phyloP scores from a whole-genome alignment of 2,797 vertebrate genomes.

The Sparus aurata region DNA sequence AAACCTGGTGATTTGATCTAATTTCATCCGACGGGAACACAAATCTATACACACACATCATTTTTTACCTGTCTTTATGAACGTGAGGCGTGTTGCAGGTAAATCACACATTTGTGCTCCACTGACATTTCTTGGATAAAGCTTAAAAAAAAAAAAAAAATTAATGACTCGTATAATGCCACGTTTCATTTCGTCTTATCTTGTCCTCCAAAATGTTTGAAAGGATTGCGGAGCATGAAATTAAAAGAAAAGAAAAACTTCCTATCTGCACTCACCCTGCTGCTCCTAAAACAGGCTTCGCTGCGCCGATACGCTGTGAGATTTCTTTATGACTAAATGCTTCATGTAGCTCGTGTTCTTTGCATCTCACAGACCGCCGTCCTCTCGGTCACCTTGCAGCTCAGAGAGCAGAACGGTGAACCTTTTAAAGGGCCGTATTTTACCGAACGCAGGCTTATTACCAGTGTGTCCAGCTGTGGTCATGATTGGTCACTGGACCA shows the following conservation, averaged over 20 bases:
- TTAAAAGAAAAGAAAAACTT: conserved; percentile 15
- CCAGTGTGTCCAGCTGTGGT: conserved; percentile 53
- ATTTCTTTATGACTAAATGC: conserved; percentile 64
- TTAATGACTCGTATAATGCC: conserved; percentile 18
- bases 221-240: conserved; percentile 37
- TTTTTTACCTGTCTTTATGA: conserved; percentile 11
- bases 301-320: conserved; percentile 22
- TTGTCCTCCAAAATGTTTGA: conserved; percentile 18
- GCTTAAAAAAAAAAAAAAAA: conserved; percentile 16
- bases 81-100: background rate
- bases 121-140: conserved; percentile 12
- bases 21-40: background rate
- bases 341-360: conserved; percentile 54
- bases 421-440: conserved; percentile 73
- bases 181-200: conserved; percentile 35
- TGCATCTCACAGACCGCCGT: conserved; percentile 54
- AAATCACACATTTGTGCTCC: conserved; percentile 32
- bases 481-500: conserved; percentile 69
- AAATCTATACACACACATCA: background rate
- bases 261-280: conserved; percentile 25
- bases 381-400: conserved; percentile 78
- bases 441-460: conserved; percentile 74
- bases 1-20: background rate
- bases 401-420: conserved; percentile 38
- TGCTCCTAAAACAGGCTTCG: conserved; percentile 46